A percentile compares a stretch with the other conserved stretches of the same genome.
Conservation (phyloP, 2,888 invertebrate genomes). For the Cantharis flavilabris region DNA sequence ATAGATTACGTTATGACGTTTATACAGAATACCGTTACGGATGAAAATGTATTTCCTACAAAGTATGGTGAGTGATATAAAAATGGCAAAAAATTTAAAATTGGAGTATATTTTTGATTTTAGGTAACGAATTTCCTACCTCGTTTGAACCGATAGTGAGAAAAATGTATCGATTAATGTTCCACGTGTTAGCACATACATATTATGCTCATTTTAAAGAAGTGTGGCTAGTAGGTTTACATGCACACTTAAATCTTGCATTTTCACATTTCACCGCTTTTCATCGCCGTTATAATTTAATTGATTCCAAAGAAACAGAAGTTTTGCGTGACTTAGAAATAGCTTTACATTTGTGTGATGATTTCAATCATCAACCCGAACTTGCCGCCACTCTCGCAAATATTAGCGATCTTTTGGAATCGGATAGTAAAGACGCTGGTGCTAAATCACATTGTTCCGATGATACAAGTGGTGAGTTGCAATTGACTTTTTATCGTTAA, state of each 20-base stretch:
- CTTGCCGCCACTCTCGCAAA: constrained; percentile 41
- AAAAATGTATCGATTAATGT: constrained; percentile 94
- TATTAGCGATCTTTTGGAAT: constrained; percentile 28
- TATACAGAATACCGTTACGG: constrained; percentile 95
- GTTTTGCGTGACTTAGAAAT: constrained; percentile 89
- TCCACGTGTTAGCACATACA: constrained; percentile 97
- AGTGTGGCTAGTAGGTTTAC: constrained; percentile 89
- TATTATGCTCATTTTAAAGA: constrained; percentile 98
- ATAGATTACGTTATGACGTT: constrained; percentile 99
- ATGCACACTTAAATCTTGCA: constrained; percentile 96
- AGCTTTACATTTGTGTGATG: constrained; percentile 65
- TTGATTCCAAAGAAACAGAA: constrained; percentile 95
- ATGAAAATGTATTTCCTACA: constrained; percentile 96
- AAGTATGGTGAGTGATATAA: constrained; percentile 82
- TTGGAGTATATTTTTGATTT: constrained; percentile 34
- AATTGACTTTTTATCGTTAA: background rate
- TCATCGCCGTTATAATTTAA: constrained; percentile 85
- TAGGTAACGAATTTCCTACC: constrained; percentile 92
- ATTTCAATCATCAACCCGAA: constrained; percentile 41
- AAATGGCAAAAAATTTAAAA: background rate
- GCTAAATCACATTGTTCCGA: constrained; percentile 34
- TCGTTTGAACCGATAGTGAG: constrained; percentile 94
- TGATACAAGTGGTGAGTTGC: constrained; percentile 53
- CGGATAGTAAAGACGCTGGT: constrained; percentile 29
- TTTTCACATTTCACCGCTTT: constrained; percentile 93